Evolutionary conservation across 2,888 invertebrate genomes (phyloP).

Genomic region (Colostygia pectinataria): DNA sequence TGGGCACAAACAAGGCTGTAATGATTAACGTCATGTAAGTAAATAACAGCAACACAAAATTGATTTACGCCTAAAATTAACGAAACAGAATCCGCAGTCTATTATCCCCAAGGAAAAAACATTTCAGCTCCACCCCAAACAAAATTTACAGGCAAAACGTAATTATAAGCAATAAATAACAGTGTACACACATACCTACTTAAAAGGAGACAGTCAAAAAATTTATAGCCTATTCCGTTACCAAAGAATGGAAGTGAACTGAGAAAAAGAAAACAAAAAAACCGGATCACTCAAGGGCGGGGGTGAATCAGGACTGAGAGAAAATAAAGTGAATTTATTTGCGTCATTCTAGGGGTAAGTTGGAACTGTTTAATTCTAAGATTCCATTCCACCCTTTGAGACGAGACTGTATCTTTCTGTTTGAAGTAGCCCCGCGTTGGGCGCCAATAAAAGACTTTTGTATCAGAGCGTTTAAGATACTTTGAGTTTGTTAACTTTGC

Average conservation of each 20-base stretch:
- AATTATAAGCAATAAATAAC: slow-evolving; percentile 64
- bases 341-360: slow-evolving; percentile 51
- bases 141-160: slow-evolving; percentile 37
- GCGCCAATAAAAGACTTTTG: slow-evolving; percentile 36
- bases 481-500: slow-evolving; percentile 12
- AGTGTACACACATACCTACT: slow-evolving; percentile 55
- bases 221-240: slow-evolving; percentile 72
- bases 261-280: slow-evolving; percentile 57
- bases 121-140: slow-evolving; percentile 32
- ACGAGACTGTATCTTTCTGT: slow-evolving; percentile 23
- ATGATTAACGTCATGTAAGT: slow-evolving; percentile 1
- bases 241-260: slow-evolving; percentile 47
- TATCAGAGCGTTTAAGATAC: slow-evolving; percentile 5
- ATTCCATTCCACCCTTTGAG: slow-evolving; percentile 30
- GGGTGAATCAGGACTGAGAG: slow-evolving; percentile 70
- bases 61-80: slow-evolving; percentile 27
- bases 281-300: slow-evolving; percentile 63
- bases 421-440: slow-evolving; percentile 39
- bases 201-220: slow-evolving; percentile 57
- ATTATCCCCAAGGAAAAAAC: slow-evolving; percentile 30
- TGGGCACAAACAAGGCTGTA: too few species aligned
- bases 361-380: slow-evolving; percentile 53
- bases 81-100: slow-evolving; percentile 28
- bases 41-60: slow-evolving; percentile 21
- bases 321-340: slow-evolving; percentile 56